A percentile compares a stretch with the other conserved stretches of the same genome.
Evolutionary conservation across 2,113 vertebrate genomes (phyloP).

Genomic region (Mirza zaza): DNA sequence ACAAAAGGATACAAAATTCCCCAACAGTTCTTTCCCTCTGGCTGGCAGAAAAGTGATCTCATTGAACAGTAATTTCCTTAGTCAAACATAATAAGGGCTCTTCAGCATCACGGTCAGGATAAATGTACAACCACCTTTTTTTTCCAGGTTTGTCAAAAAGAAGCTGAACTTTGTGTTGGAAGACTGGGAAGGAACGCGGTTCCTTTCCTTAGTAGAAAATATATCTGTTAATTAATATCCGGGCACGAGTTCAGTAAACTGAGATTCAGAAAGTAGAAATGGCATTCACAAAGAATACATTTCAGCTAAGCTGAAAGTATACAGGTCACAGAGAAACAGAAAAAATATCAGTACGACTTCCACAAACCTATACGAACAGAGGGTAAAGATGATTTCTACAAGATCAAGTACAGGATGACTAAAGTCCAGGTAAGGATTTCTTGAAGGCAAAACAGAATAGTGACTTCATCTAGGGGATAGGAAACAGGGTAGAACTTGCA

Average conservation of each 20-base stretch:
- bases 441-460: neutral
- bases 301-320: neutral
- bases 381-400: neutral
- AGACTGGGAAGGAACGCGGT: neutral
- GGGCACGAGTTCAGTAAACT: neutral
- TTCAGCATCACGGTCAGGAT: neutral
- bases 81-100: neutral
- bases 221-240: neutral
- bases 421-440: neutral
- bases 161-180: neutral
- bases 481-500: neutral
- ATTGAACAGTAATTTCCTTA: neutral
- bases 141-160: neutral
- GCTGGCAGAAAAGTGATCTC: slow-evolving; percentile 7
- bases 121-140: neutral
- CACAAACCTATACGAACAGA: neutral
- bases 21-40: neutral
- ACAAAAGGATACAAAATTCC: neutral
- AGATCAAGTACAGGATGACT: neutral
- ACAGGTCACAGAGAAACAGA: neutral
- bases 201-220: neutral
- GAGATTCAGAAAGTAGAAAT: neutral
- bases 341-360: neutral
- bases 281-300: neutral
- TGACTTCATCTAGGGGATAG: neutral